These are phyloP conservation scores for Haliclystus octoradiatus DNA, from an alignment of 30 jellyfish, hydroid and myxozoan species.

Conservation along the genomic window DNA sequence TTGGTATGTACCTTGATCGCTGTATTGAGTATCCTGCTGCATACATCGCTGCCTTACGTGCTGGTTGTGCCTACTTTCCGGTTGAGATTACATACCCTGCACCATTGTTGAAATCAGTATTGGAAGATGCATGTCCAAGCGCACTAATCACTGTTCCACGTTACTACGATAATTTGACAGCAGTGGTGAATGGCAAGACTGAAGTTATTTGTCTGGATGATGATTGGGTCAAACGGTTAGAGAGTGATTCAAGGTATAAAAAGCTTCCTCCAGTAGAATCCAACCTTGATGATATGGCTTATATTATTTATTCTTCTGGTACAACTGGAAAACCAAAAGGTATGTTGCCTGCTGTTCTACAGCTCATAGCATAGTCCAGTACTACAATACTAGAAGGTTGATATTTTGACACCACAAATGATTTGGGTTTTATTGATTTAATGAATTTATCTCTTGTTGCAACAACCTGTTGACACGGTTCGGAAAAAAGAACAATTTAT, in stretches of 20 bases:
- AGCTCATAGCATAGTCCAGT: no score
- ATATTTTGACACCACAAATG: no score
- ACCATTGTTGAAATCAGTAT: constrained; percentile 67
- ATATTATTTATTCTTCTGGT: constrained; percentile 82
- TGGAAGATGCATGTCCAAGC: constrained; percentile 63
- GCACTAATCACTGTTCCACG: constrained; percentile 48
- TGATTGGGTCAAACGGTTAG: constrained; percentile 46
- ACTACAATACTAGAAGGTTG: no score
- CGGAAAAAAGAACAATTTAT: no score
- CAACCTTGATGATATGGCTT: constrained; percentile 69
- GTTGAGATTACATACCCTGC: constrained; percentile 64
- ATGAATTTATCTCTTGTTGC: no score
- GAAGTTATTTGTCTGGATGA: constrained; percentile 34
- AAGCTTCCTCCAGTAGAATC: constrained; percentile 21
- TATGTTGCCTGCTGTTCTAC: no score
- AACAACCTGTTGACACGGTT: no score
- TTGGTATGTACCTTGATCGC: constrained; percentile 75
- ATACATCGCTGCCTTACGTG: constrained; percentile 56
- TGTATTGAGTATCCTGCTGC: constrained; percentile 48
- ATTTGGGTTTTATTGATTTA: no score
- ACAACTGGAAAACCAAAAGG: constrained; percentile 97
- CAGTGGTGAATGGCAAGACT: constrained; percentile 24
- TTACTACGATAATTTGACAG: constrained; percentile 5
- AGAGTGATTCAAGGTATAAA: constrained; percentile 4
- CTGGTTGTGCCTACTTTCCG: constrained; percentile 85